Conservation (phyloP, 2,113 vertebrate species). For the Percina caprodes region DNA sequence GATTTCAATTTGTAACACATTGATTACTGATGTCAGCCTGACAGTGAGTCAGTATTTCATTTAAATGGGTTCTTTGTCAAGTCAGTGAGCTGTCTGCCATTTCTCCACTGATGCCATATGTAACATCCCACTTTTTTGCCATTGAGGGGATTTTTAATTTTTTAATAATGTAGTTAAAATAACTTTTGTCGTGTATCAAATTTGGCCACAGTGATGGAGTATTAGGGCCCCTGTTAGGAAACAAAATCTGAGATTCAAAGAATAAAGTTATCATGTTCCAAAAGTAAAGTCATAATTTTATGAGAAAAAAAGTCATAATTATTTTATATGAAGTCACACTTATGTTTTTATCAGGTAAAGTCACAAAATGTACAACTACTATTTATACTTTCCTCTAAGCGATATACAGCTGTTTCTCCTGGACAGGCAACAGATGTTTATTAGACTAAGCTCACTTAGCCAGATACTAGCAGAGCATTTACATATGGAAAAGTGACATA, state of each 20-base stretch:
- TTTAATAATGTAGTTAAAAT: not conserved
- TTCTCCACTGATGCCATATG: slow-evolving; percentile 9
- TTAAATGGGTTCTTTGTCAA: not conserved
- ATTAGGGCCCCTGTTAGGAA: not conserved
- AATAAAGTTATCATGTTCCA: not conserved
- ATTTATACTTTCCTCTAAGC: not conserved
- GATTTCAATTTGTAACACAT: not conserved
- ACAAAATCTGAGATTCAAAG: not conserved
- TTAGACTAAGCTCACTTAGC: no score
- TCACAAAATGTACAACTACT: no score
- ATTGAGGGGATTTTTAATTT: slow-evolving; percentile 17
- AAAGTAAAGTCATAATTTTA: not conserved
- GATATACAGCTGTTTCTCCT: not conserved
- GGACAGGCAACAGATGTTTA: no score
- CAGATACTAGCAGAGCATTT: not conserved
- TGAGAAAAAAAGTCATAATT: not conserved
- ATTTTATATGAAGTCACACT: not conserved
- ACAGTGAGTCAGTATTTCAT: not conserved
- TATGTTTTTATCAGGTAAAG: not conserved
- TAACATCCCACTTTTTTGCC: slow-evolving; percentile 15
- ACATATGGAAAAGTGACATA: not conserved
- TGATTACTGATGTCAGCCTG: not conserved
- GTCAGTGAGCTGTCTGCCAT: slow-evolving; percentile 12
- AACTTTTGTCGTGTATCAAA: not conserved
- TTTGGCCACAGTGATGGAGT: not conserved